phyloP scores from a whole-genome alignment of 2,113 vertebrate genomes.

The Nannobrachium achirus region DNA sequence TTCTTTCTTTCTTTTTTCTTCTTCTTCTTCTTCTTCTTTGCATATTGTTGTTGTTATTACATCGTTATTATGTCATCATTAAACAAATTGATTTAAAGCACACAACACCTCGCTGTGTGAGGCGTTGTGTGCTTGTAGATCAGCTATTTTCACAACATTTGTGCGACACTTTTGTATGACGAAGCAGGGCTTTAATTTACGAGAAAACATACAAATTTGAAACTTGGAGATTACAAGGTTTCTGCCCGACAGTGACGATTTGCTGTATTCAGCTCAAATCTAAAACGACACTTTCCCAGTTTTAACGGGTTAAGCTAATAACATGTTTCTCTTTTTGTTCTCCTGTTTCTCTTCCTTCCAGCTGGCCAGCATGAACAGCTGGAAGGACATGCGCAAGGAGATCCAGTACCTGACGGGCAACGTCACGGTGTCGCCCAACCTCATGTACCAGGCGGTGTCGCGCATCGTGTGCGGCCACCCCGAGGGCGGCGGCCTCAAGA shows the following conservation, averaged over 20 bases:
- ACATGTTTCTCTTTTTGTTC: not conserved
- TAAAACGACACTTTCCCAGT: not conserved
- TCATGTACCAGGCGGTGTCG: constrained; percentile 95
- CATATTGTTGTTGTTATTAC: constrained; percentile 3
- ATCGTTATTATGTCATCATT: too few relatives aligned
- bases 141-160: too few relatives aligned
- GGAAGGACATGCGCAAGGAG: constrained; percentile 94
- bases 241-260: too few relatives aligned
- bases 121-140: too few relatives aligned
- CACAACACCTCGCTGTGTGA: too few relatives aligned
- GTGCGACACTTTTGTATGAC: too few relatives aligned
- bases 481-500: constrained; percentile 94
- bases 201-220: too few relatives aligned
- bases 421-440: constrained; percentile 83
- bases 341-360: constrained; percentile 51
- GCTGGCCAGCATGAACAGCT: constrained; percentile 89
- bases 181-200: too few relatives aligned
- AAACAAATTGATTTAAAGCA: too few relatives aligned
- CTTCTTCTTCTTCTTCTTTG: too few relatives aligned
- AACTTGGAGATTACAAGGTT: too few relatives aligned
- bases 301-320: not conserved
- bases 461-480: constrained; percentile 96
- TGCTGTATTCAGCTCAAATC: not conserved
- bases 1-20: not conserved
- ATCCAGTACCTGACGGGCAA: constrained; percentile 88